phyloP scores from a whole-genome alignment of 2,113 vertebrate species.

The Archocentrus centrarchus region DNA sequence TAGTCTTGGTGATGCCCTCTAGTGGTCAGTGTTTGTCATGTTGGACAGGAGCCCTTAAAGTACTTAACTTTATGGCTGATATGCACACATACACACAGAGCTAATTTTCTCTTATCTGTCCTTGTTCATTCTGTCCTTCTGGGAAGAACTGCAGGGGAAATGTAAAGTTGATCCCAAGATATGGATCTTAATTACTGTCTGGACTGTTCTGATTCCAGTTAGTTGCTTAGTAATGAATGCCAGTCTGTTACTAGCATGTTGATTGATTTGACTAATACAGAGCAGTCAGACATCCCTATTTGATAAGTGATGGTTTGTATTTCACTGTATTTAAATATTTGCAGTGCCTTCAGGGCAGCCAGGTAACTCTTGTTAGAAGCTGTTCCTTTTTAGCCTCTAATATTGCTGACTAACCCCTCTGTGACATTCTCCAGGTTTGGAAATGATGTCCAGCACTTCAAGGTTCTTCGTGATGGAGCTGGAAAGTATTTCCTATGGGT shows the following conservation, averaged over 20 bases:
- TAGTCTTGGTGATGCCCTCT: slow-evolving; percentile 55
- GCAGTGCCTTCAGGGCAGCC: not conserved
- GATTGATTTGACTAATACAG: slow-evolving; percentile 46
- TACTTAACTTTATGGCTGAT: slow-evolving; percentile 15
- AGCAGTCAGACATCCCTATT: not conserved
- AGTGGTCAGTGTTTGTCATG: not conserved
- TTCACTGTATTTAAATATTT: not conserved
- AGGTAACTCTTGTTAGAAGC: not conserved
- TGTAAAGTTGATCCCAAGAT: slow-evolving; percentile 31
- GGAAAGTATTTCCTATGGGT: slow-evolving; percentile 99
- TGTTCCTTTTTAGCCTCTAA: not conserved
- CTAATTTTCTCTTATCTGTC: slow-evolving; percentile 44
- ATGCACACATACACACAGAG: not conserved
- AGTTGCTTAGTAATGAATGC: not conserved
- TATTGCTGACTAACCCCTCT: not conserved
- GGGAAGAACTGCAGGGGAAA: slow-evolving; percentile 15
- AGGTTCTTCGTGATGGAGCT: slow-evolving; percentile 96
- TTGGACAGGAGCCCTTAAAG: not conserved
- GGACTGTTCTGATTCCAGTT: not conserved
- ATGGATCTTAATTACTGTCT: slow-evolving; percentile 37
- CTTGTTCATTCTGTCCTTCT: slow-evolving; percentile 19
- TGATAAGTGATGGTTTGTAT: slow-evolving; percentile 18
- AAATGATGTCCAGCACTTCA: slow-evolving; percentile 98
- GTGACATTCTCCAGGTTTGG: slow-evolving; percentile 86
- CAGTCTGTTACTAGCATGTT: not conserved